Base-by-base conservation (phyloP, 2,113 vertebrate genomes). In the Echinops telfairi region DNA sequence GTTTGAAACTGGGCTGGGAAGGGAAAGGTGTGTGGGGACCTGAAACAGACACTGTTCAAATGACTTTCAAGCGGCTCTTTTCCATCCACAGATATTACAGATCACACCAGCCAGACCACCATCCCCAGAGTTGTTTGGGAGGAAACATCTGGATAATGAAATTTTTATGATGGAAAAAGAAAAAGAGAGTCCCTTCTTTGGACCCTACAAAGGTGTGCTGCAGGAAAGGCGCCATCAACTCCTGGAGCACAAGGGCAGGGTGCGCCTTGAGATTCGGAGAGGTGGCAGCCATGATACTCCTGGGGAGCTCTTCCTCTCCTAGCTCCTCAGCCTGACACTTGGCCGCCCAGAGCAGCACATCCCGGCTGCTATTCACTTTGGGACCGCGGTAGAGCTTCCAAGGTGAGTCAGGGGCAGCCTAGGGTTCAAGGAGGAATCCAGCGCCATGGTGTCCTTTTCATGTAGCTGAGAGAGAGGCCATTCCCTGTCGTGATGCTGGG, bases 101-200 rank as follows among this genome's bases (percentile, higher is more conserved):
- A 36, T 53, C 60, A 80, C 1, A 5, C 33, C 0, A 5, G 77
- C 79, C 73, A 85, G 20, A 79, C 0, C 31, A 83, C 60, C 40
- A 90, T 12, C 86, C 58, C 47, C 43, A 86, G 64, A 75, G 81
- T 83, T 43, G 76, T 31, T 89, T 85, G 60, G 75, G 87, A 94
- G n/a, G 64, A 86, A 94, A 80, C 33, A 78, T 82, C 57, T 88
- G 89, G 58, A 7, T 1, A 83, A 75, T 60, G 53, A 94, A 94
- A 33, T 38, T 7, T 31, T 38, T 27, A 33, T 75, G 11, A 17
- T 36, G n/a, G 77, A 36, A 53, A 91, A 86, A 78, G 8, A 31
- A 27, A 58, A 64, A 10, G 58, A 90, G 6, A 58, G 62, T 16
- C 5, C 47, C 6, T 77, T 68, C 73, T 17, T 2, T 15, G 82